Conservation (phyloP, 2,797 vertebrate genomes). For the Spheniscus humboldti region DNA sequence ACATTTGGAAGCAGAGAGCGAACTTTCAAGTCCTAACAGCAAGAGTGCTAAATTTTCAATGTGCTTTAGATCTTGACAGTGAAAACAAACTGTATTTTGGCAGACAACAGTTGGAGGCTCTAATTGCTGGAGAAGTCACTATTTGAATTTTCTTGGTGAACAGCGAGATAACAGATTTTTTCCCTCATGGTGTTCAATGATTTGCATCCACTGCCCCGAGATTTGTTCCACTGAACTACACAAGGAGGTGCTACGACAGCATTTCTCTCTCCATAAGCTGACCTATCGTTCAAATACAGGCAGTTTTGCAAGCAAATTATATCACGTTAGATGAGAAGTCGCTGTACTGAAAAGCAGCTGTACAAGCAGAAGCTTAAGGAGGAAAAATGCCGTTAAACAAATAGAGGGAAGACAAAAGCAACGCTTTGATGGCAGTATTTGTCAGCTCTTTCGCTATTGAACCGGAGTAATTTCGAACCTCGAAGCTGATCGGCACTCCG, state of each 20-base stretch:
- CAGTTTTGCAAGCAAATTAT: neutral
- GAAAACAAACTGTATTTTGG: neutral
- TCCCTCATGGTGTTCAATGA: neutral
- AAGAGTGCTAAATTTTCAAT: neutral
- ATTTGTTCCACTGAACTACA: neutral
- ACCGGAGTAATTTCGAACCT: rapidly evolving
- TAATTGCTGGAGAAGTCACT: neutral
- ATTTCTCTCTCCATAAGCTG: neutral
- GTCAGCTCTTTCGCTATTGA: neutral
- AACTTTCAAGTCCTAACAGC: neutral
- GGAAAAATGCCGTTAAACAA: neutral
- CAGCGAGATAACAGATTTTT: neutral
- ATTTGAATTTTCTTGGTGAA: neutral
- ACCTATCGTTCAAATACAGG: neutral
- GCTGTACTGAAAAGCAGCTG: neutral
- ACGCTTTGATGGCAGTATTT: neutral
- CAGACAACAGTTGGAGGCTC: neutral
- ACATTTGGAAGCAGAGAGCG: neutral
- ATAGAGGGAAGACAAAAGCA: neutral
- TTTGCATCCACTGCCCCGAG: neutral
- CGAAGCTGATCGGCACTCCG: neutral
- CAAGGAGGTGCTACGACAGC: neutral
- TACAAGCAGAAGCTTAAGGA: neutral
- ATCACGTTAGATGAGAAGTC: neutral
- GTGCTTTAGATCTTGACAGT: neutral